Percentiles rank a stretch among this genome's conserved stretches.
These are phyloP conservation scores for Stictonetta naevosa DNA, from an alignment of 2,113 vertebrate genomes.

Conservation along the genomic window DNA sequence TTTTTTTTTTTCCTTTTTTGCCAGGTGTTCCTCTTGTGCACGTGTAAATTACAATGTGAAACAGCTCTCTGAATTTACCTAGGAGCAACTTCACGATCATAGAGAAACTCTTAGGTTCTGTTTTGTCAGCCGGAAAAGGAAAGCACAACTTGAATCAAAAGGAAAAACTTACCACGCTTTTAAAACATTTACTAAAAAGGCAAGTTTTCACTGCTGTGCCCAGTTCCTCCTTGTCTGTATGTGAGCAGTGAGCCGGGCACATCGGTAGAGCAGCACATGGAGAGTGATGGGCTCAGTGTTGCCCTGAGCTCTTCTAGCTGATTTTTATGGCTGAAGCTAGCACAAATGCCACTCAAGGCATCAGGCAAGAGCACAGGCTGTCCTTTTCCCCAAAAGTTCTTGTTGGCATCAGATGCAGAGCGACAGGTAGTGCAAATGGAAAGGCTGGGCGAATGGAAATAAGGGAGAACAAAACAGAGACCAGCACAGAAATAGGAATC, in stretches of 20 bases:
- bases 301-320: not conserved
- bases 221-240: not conserved
- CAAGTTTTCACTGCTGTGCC: not conserved
- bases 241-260: not conserved
- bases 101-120: not conserved
- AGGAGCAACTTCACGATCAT: not conserved
- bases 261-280: not conserved
- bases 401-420: not conserved
- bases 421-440: not conserved
- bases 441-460: slow-evolving; percentile 12
- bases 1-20: not conserved
- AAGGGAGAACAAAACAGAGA: slow-evolving; percentile 24
- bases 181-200: not conserved
- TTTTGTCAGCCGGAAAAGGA: not conserved
- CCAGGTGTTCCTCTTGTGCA: not conserved
- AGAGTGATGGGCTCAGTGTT: not conserved
- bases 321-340: not conserved
- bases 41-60: not conserved
- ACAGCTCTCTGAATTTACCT: not conserved
- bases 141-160: not conserved
- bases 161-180: not conserved
- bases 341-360: not conserved
- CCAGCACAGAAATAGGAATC: not conserved
- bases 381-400: not conserved
- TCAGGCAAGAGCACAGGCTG: not conserved